Evolutionary conservation across 2,797 vertebrate genomes (phyloP).

Genomic region (Eulemur mongoz): DNA sequence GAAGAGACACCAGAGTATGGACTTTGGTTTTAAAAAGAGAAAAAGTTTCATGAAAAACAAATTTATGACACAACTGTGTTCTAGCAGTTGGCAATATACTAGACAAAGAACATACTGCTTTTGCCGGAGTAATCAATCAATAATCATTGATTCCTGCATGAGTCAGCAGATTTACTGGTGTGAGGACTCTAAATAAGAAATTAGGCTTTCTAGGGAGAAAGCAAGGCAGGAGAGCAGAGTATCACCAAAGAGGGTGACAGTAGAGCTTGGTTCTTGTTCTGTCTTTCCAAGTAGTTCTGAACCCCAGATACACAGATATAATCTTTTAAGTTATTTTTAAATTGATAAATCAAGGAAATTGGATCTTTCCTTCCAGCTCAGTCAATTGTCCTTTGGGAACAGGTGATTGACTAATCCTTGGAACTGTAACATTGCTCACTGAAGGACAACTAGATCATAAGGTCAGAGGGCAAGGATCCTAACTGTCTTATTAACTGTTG

Average conservation of each 20-base stretch:
- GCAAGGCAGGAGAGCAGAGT: neutral
- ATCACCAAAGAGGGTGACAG: neutral
- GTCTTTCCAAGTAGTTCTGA: neutral
- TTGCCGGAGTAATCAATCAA: neutral
- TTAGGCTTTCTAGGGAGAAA: neutral
- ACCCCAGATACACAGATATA: neutral
- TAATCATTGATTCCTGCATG: neutral
- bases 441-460: neutral
- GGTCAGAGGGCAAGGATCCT: neutral
- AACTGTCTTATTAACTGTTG: neutral
- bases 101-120: neutral
- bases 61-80: constrained; percentile 14
- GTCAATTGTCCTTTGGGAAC: neutral
- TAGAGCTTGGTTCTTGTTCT: neutral
- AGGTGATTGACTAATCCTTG: neutral
- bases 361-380: neutral
- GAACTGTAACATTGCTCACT: neutral
- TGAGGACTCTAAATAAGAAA: neutral
- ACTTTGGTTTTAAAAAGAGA: constrained; percentile 55
- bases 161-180: neutral
- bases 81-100: neutral
- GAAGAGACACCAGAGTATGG: neutral
- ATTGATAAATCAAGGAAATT: neutral
- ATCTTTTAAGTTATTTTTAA: neutral
- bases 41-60: constrained; percentile 44